Base-by-base conservation (phyloP, 2,888 invertebrate species). In the Dicyrtomina minuta region DNA sequence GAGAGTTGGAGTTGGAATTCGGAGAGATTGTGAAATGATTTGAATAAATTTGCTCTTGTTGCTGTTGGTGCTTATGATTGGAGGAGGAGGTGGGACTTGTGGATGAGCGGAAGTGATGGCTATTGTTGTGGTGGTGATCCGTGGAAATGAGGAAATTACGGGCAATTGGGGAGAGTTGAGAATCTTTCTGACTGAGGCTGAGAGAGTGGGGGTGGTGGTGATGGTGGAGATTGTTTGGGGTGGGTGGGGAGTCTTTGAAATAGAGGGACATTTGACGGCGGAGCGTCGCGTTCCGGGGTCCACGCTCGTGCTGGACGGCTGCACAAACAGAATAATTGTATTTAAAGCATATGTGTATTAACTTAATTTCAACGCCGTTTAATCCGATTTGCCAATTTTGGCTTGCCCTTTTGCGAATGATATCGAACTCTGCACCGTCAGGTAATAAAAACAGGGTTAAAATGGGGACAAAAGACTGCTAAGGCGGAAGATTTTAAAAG, bases 251-350 rank as follows among this genome's bases (percentile, higher is more conserved):
- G 92, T 80, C 66, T 41, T 90, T 90, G 79, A 90, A 86, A 80
- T 88, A 90, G 75, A 91, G 83, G 2, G 91, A 91, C 88, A 96
- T 92, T 84, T 97, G 97, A 15, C 96, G 88, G 5, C 95, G 88
- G 41, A 98, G 85, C 0, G 97, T 97, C 0, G 97, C 94, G 81
- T 93, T 96, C 58, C 99, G 86, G 0, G 98, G 98, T 0, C 98
- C 98, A 74, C 99, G 87, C 83, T 99, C 98, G 81, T 98, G 97
- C 83, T 99, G 99, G 2, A 99, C 98, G 70, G 98, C 98, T 93
- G 85, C 65, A 33, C 6, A 58, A n/a, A n/a, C n/a, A 86, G 85
- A n/a, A n/a, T n/a, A n/a, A n/a, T n/a, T n/a, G n/a, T n/a, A n/a
- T n/a, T n/a, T n/a, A n/a, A n/a, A n/a, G n/a, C n/a, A n/a, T n/a